A percentile compares a stretch with the other conserved stretches of the same genome.
phyloP scores from a whole-genome alignment of 2,797 vertebrate genomes.

The Steatocranus sp. region DNA sequence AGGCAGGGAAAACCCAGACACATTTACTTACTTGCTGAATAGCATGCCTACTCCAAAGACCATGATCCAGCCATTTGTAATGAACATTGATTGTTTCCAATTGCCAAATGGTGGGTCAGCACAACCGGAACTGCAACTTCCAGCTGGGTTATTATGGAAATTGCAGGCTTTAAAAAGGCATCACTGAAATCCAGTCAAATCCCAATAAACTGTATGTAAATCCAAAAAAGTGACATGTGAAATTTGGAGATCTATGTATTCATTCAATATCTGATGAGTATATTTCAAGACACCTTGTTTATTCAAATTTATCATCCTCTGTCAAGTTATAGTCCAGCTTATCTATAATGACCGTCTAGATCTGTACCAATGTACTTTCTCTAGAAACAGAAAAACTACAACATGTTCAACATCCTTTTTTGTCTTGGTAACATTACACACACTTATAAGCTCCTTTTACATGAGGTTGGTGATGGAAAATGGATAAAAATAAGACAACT shows the following conservation, averaged over 20 bases:
- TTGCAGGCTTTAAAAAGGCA: not conserved
- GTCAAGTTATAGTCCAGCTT: not conserved
- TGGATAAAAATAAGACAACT: not conserved
- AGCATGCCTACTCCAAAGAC: not conserved
- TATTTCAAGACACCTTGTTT: not conserved
- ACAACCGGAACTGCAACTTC: not conserved
- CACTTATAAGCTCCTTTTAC: not conserved
- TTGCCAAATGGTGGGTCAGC: not conserved
- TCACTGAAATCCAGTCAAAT: not conserved
- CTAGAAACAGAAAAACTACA: not conserved
- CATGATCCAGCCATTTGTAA: not conserved
- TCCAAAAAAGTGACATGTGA: not conserved
- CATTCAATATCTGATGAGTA: not conserved
- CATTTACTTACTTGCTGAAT: not conserved
- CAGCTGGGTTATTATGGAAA: not conserved
- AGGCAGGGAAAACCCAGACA: not conserved
- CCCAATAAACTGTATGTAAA: not conserved
- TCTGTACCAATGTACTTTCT: not conserved
- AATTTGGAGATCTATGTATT: not conserved
- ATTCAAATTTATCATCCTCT: not conserved
- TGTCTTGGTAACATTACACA: not conserved
- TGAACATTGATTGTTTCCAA: not conserved
- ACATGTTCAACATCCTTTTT: not conserved
- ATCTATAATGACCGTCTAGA: not conserved
- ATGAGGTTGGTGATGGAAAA: not conserved